Percentiles rank a stretch among this genome's conserved stretches.
Conservation (phyloP, 2,113 vertebrate species). For the Nothobranchius furzeri region DNA sequence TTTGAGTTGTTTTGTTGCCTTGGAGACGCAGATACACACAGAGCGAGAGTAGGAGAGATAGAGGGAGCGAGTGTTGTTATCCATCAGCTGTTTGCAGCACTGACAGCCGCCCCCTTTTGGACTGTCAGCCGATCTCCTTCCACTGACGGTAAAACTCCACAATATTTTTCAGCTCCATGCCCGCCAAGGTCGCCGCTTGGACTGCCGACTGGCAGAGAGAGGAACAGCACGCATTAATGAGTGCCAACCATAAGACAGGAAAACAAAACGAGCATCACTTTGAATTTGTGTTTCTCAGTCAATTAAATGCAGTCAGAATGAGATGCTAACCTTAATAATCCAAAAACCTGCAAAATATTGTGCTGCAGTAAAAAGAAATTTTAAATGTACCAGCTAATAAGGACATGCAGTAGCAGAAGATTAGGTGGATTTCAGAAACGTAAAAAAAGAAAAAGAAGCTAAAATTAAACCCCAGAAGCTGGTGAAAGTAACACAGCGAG, state of each 20-base stretch:
- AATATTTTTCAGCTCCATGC: conserved; percentile 92
- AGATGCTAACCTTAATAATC: no score
- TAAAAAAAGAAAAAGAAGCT: neutral
- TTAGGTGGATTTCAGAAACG: no score
- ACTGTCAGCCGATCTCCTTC: conserved; percentile 98
- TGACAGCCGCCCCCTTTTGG: conserved; percentile 55
- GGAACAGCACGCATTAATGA: neutral
- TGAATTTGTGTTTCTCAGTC: no score
- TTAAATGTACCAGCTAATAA: no score
- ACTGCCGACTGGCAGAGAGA: conserved; percentile 82
- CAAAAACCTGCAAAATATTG: no score
- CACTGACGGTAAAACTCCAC: conserved; percentile 96
- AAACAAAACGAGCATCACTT: no score
- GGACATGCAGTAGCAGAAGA: no score
- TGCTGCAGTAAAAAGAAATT: no score
- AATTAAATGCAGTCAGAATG: no score
- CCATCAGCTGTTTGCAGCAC: conserved; percentile 73
- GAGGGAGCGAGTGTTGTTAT: conserved; percentile 82
- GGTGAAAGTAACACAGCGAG: neutral
- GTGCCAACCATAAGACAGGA: no score
- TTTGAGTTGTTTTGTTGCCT: conserved; percentile 62
- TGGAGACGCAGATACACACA: conserved; percentile 74
- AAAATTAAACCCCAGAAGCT: neutral
- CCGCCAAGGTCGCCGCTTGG: conserved; percentile 84
- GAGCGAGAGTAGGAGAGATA: conserved; percentile 73